Percentiles rank a stretch among this genome's conserved stretches.
Evolutionary conservation across 2,888 invertebrate species (phyloP).

Genomic region (Agrotis segetum): DNA sequence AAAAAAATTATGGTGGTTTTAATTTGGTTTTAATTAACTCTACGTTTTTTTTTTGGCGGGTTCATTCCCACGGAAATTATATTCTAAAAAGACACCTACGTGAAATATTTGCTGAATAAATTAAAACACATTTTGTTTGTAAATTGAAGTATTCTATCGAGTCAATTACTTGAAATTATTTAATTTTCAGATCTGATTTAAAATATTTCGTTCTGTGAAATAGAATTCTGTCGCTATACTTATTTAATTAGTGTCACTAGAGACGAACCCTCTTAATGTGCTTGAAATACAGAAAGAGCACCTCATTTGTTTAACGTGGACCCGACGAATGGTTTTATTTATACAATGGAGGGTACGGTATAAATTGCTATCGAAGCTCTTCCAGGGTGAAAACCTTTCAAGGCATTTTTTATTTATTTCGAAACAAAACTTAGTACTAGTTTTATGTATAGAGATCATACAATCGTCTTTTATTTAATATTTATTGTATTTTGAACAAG

Average conservation of each 20-base stretch:
- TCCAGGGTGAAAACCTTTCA: slow-evolving; percentile 3
- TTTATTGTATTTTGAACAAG: too few species aligned
- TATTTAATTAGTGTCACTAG: slow-evolving; percentile 58
- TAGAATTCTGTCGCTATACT: slow-evolving; percentile 43
- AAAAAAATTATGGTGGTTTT: too few species aligned
- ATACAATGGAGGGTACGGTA: slow-evolving; percentile 7
- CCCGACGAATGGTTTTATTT: slow-evolving; percentile 45
- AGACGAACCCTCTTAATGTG: slow-evolving; percentile 48
- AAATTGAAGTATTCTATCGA: slow-evolving; percentile 5
- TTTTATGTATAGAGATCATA: too few species aligned
- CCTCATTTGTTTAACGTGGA: slow-evolving; percentile 43
- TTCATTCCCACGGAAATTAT: neutral
- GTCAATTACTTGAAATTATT: slow-evolving; percentile 24
- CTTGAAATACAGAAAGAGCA: slow-evolving; percentile 42
- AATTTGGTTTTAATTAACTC: too few species aligned
- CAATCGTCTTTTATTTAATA: too few species aligned
- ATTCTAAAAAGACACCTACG: neutral
- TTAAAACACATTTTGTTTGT: neutral
- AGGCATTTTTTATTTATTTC: neutral
- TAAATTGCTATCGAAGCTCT: slow-evolving; percentile 29
- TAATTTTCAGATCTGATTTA: slow-evolving; percentile 37
- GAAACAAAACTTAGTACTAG: too few species aligned
- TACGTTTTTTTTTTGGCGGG: too few species aligned
- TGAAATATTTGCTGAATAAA: neutral
- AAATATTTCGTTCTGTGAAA: slow-evolving; percentile 37